Evolutionary conservation across 2,888 invertebrate genomes (phyloP).

Genomic region (Agonopterix arenella): DNA sequence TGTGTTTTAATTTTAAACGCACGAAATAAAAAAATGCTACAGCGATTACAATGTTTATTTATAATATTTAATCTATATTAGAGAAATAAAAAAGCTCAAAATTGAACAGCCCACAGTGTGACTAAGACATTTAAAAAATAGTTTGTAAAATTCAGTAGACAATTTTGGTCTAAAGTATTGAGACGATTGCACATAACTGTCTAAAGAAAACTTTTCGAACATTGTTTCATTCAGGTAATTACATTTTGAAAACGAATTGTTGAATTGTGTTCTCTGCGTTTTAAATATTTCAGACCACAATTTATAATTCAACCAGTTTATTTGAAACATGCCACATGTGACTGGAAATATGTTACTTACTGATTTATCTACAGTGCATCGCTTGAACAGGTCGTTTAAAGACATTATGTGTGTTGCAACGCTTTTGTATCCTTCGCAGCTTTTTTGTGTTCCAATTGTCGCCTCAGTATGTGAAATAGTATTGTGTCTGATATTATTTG

Average conservation of each 20-base stretch:
- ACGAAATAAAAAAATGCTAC: too few species aligned
- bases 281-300: constrained; percentile 13
- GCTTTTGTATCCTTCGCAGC: not conserved
- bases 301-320: constrained; percentile 9
- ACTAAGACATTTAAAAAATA: constrained; percentile 21
- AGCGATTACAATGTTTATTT: too few species aligned
- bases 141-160: constrained; percentile 12
- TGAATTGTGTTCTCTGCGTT: constrained; percentile 2
- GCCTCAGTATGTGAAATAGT: too few species aligned
- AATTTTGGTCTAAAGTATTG: constrained; percentile 9
- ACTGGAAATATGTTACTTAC: not conserved
- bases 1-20: too few species aligned
- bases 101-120: constrained; percentile 18
- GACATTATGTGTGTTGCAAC: constrained; percentile 1
- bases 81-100: constrained; percentile 10
- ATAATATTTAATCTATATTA: constrained; percentile 1
- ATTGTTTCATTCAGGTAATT: constrained; percentile 18
- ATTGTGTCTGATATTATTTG: too few species aligned
- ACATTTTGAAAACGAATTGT: not conserved
- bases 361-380: not conserved
- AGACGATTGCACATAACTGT: constrained; percentile 4
- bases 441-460: not conserved
- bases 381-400: not conserved
- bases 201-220: constrained; percentile 11
- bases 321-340: not conserved